A percentile compares a stretch with the other conserved stretches of the same genome.
Conservation (phyloP, 2,888 invertebrate species). For the Epirrhoe alternata region DNA sequence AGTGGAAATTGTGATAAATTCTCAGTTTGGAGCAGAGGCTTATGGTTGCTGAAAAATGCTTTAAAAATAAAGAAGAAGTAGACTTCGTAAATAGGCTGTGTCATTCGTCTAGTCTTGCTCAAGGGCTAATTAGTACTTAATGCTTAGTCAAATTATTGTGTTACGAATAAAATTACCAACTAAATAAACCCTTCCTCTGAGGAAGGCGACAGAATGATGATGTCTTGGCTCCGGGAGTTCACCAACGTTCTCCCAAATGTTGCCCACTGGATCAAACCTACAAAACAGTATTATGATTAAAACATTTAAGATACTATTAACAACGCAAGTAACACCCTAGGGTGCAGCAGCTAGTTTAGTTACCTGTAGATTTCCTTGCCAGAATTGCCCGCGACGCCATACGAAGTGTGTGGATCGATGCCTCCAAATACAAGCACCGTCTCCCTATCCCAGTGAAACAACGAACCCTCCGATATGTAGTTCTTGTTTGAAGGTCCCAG, state of each 20-base stretch:
- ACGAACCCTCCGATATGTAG: slow-evolving; percentile 78
- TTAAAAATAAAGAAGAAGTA: too few relatives aligned
- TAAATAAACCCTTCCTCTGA: slow-evolving; percentile 87
- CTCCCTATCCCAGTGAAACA: slow-evolving; percentile 85
- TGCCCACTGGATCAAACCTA: slow-evolving; percentile 85
- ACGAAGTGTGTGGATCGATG: slow-evolving; percentile 86
- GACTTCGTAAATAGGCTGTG: too few relatives aligned
- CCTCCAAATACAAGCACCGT: slow-evolving; percentile 89
- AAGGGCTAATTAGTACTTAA: too few relatives aligned
- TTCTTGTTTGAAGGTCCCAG: slow-evolving; percentile 78
- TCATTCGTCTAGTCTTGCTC: too few relatives aligned
- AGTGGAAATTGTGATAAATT: too few relatives aligned
- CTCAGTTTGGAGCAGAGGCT: too few relatives aligned
- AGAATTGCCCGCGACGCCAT: slow-evolving; percentile 83
- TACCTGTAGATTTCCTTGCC: slow-evolving; percentile 86
- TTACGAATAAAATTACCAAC: slow-evolving; percentile 77
- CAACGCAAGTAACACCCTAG: too few relatives aligned
- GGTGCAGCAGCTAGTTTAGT: neutral
- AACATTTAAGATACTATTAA: too few relatives aligned
- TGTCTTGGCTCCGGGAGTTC: slow-evolving; percentile 89
- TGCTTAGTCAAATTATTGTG: too few relatives aligned
- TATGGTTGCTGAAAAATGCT: too few relatives aligned
- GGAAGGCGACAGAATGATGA: slow-evolving; percentile 87
- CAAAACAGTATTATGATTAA: slow-evolving; percentile 43
- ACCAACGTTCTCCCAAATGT: slow-evolving; percentile 88